Evolutionary conservation across 2,113 vertebrate genomes (phyloP).

Genomic region (Poeciliopsis prolifica): DNA sequence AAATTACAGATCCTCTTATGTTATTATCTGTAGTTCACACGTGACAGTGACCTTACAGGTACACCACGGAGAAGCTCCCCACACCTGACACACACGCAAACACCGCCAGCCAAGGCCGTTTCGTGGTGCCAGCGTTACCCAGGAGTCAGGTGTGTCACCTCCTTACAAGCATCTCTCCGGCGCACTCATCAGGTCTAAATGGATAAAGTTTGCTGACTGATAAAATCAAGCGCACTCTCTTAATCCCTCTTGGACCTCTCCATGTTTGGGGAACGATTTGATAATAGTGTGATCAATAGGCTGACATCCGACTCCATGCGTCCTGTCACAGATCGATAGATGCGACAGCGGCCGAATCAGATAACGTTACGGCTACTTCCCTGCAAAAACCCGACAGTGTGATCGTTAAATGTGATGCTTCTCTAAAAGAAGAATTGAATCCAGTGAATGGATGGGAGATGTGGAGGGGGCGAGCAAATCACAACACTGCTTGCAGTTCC

Average conservation of each 20-base stretch:
- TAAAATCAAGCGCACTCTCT: constrained; percentile 22
- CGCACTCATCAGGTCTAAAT: not conserved
- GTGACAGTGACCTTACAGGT: constrained; percentile 49
- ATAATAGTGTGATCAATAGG: constrained; percentile 72
- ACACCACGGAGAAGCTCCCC: constrained; percentile 33
- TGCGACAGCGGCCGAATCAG: constrained; percentile 66
- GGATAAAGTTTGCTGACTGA: constrained; percentile 55
- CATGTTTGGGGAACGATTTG: constrained; percentile 56
- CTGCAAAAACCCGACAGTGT: constrained; percentile 51
- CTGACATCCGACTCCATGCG: constrained; percentile 73
- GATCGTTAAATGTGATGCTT: constrained; percentile 47
- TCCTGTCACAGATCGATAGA: constrained; percentile 76
- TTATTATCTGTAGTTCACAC: constrained; percentile 10
- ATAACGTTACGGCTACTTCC: constrained; percentile 54
- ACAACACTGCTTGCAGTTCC: constrained; percentile 33
- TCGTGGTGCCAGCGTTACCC: constrained; percentile 36
- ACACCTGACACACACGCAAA: constrained; percentile 25
- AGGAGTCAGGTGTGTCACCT: constrained; percentile 10
- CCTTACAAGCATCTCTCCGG: not conserved
- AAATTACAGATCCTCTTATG: not conserved
- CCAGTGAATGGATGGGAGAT: not conserved
- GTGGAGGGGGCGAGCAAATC: constrained; percentile 6
- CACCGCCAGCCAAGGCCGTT: constrained; percentile 42
- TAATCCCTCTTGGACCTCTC: constrained; percentile 11
- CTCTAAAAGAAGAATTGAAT: constrained; percentile 18